These are phyloP conservation scores for Charaxes varanes DNA, from an alignment of 1,140 invertebrate genomes.

Conservation along the genomic window DNA sequence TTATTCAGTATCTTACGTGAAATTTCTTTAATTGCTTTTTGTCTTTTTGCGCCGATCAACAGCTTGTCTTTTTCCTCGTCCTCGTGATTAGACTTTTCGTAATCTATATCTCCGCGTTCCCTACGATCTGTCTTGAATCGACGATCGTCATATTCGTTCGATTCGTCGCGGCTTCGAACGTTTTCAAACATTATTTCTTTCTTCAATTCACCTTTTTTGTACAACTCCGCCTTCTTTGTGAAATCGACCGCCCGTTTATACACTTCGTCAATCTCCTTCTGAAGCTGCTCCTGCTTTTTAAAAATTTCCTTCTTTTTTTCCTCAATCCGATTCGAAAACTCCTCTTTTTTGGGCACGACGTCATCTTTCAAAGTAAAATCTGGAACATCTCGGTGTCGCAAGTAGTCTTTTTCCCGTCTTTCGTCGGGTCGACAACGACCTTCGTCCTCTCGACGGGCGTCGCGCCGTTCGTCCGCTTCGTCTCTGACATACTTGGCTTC, in stretches of 20 bases:
- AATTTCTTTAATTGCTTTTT: conserved; percentile 47
- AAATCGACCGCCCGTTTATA: conserved; percentile 50
- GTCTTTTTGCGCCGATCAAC: conserved; percentile 31
- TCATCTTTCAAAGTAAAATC: conserved; percentile 10
- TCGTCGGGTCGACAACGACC: conserved; percentile 23
- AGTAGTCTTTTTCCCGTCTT: conserved; percentile 17
- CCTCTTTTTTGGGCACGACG: conserved; percentile 21
- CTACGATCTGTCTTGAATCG: conserved; percentile 5
- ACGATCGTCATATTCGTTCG: conserved; percentile 9
- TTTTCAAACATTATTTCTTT: conserved; percentile 13
- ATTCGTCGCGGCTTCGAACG: conserved; percentile 19
- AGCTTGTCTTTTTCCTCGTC: conserved; percentile 5
- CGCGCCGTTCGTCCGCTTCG: conserved; percentile 20
- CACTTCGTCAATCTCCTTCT: conserved; percentile 56
- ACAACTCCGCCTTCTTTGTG: conserved; percentile 44
- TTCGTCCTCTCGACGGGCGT: conserved; percentile 10
- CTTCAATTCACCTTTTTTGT: conserved; percentile 27
- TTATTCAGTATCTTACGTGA: conserved; percentile 33
- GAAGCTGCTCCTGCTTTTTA: conserved; percentile 28
- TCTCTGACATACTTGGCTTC: conserved; percentile 15
- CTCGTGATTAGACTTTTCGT: conserved; percentile 8
- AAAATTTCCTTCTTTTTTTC: conserved; percentile 28
- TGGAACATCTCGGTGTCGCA: conserved; percentile 13
- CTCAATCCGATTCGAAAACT: conserved; percentile 25
- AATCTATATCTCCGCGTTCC: conserved; percentile 3